These are phyloP conservation scores for Falco cherrug DNA, from an alignment of 2,797 vertebrate species.

Conservation along the genomic window DNA sequence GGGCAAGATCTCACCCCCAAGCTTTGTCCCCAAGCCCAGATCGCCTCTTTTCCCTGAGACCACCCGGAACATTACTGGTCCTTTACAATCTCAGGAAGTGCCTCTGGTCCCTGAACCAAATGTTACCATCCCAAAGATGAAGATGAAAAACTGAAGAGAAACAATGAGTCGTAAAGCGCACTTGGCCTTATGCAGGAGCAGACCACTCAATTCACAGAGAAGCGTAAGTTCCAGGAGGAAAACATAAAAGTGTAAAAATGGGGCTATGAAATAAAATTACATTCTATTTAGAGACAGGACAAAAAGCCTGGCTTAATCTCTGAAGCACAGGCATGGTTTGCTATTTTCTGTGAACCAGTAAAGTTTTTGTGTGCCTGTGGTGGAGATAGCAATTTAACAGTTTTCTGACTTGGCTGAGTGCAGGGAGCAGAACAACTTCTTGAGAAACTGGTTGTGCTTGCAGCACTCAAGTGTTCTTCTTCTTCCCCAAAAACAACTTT, in stretches of 20 bases:
- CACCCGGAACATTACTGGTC: neutral
- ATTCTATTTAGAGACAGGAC: conserved; percentile 10
- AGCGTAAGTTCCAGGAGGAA: neutral
- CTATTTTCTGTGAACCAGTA: conserved; percentile 19
- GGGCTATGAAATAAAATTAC: neutral
- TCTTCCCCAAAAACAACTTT: conserved; percentile 42
- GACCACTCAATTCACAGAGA: neutral
- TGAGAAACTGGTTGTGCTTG: conserved; percentile 11
- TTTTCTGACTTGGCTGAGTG: neutral
- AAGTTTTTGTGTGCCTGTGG: neutral
- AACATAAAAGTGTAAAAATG: neutral
- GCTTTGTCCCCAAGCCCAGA: neutral
- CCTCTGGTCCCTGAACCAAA: neutral
- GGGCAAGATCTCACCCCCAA: neutral
- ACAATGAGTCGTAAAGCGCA: neutral
- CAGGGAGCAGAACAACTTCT: neutral
- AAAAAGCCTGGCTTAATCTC: neutral
- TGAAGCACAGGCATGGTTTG: neutral
- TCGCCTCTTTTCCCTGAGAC: neutral
- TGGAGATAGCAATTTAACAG: neutral
- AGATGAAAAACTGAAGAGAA: neutral
- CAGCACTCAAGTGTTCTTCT: neutral
- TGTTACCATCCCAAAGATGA: neutral
- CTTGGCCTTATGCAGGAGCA: neutral
- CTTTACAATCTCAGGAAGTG: neutral